phyloP scores from a whole-genome alignment of 1,140 invertebrate species.

The Pectinophora gossypiella region DNA sequence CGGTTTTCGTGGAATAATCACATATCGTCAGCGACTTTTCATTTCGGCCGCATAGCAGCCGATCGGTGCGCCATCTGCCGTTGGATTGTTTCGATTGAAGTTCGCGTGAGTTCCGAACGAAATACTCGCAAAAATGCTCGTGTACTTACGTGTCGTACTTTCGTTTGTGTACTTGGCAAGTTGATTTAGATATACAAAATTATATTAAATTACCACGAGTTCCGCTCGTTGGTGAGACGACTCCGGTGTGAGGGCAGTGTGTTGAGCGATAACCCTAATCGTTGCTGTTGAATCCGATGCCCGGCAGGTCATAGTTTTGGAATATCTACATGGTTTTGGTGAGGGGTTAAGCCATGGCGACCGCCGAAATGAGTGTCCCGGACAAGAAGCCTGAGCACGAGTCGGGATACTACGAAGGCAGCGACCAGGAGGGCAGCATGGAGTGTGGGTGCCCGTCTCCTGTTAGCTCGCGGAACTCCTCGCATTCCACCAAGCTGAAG shows the following conservation, averaged over 20 bases:
- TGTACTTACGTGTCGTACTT: slow-evolving; percentile 61
- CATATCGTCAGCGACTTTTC: slow-evolving; percentile 26
- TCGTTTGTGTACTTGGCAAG: slow-evolving; percentile 45
- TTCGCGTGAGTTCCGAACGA: slow-evolving; percentile 40
- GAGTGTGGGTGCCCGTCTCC: slow-evolving; percentile 64
- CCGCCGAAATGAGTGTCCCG: slow-evolving; percentile 64
- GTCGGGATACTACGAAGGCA: slow-evolving; percentile 71
- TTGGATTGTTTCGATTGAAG: slow-evolving; percentile 32
- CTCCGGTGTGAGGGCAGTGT: slow-evolving; percentile 5
- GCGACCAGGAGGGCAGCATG: slow-evolving; percentile 70
- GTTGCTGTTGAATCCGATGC: not conserved
- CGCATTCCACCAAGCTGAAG: slow-evolving; percentile 58
- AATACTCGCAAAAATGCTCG: slow-evolving; percentile 49
- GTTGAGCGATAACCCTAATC: no score
- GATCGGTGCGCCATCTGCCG: slow-evolving; percentile 53
- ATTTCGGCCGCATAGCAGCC: slow-evolving; percentile 48
- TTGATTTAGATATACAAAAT: no score
- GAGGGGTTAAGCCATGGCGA: slow-evolving; percentile 60
- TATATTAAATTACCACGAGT: slow-evolving; percentile 3
- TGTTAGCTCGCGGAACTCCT: slow-evolving; percentile 64
- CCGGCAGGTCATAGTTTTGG: not conserved
- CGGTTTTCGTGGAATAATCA: slow-evolving; percentile 12
- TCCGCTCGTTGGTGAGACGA: no score
- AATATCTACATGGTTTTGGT: slow-evolving; percentile 50
- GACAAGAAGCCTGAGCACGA: slow-evolving; percentile 72